Evolutionary conservation across 2,888 invertebrate species (phyloP), one percentile per base, ranked within the genome.

Genomic region (Amphipyra berbera): DNA sequence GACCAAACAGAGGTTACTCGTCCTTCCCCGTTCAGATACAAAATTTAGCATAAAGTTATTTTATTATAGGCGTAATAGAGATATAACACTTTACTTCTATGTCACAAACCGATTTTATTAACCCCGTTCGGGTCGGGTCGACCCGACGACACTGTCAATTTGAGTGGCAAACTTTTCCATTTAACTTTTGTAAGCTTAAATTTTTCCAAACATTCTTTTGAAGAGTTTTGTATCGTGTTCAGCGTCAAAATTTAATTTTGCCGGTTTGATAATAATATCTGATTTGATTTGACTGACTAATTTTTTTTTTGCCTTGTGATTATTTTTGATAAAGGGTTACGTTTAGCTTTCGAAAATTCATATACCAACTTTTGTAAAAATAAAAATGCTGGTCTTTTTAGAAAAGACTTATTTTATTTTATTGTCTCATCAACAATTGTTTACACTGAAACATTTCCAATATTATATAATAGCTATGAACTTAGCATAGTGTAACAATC

Each of bases 131-230:
- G 79, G 78, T 78, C 68, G 82, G 77, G 68, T 76, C 79, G 68
- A 71, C 78, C 82, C 76, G 78, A 78, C 82, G 86, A 87, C 85
- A 86, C 91, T 91, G 93, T 92, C 95, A 93, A 92, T 94, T 91
- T 91, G 86, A 85, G 86, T 72, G 46, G 77, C 75, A 85, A 94
- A 94, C 94, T 93, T 94, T 94, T 87, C 90, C 90, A 93, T 94
- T 94, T 93, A 94, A 93, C 92, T 94, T 93, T 87, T 67, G 82
- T 78, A 79, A 84, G 82, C 85, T 83, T 78, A 88, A 89, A 87
- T 91, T 90, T 81, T 89, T 88, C 83, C 78, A 78, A 83, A 86
- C 86, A 89, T 91, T 90, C 88, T 89, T 92, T 84, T 74, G 68
- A 82, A 82, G 79, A 87, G 87, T 89, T 90, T 56, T 88, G 82